phyloP scores from a whole-genome alignment of 2,888 invertebrate genomes.

The Lydus trimaculatus region DNA sequence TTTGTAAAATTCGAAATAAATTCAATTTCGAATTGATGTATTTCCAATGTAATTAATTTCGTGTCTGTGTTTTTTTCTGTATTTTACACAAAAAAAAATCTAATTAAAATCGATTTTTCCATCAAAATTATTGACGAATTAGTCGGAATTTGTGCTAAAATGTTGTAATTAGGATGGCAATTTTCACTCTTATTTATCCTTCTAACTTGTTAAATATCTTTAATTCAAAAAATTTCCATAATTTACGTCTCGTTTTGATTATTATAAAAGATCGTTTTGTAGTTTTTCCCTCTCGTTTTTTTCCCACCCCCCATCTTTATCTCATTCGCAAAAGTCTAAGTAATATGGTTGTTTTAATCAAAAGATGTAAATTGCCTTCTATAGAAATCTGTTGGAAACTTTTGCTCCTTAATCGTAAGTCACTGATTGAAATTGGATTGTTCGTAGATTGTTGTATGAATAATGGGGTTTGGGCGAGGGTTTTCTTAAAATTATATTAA shows the following conservation, averaged over 20 bases:
- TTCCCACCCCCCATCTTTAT: not conserved
- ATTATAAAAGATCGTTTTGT: too few relatives aligned
- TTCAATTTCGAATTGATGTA: not conserved
- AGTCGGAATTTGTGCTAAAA: not conserved
- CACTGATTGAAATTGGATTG: slow-evolving; percentile 32
- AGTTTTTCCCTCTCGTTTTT: not conserved
- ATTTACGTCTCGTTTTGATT: too few relatives aligned
- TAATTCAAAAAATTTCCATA: not conserved
- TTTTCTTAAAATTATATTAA: slow-evolving; percentile 17
- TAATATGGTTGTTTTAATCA: slow-evolving; percentile 25
- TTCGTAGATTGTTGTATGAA: slow-evolving; percentile 31
- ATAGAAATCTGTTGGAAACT: slow-evolving; percentile 27
- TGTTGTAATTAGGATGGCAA: not conserved
- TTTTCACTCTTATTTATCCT: not conserved
- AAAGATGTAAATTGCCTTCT: slow-evolving; percentile 30
- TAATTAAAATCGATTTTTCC: not conserved
- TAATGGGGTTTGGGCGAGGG: slow-evolving; percentile 29
- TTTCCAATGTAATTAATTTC: not conserved
- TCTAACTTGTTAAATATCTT: not conserved
- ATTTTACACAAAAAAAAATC: not conserved
- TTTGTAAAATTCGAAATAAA: not conserved
- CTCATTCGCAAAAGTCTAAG: not conserved
- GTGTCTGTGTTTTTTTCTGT: not conserved
- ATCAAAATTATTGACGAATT: not conserved
- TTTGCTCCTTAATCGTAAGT: slow-evolving; percentile 29